Evolutionary conservation across 2,797 vertebrate genomes (phyloP).

Genomic region (Cyprinodon diabolis): DNA sequence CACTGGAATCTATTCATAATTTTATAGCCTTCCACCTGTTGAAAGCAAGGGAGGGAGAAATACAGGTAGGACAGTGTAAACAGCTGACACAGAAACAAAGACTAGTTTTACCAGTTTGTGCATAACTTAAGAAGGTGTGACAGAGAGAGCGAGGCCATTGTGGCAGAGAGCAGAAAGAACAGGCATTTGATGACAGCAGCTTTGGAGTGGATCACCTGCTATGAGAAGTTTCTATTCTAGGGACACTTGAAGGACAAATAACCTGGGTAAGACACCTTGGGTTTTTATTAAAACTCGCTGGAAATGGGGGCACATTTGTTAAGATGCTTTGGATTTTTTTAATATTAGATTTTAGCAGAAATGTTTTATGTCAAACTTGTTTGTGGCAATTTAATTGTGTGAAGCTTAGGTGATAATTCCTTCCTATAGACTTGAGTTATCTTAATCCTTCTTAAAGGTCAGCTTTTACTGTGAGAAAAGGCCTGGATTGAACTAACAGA

Average conservation of each 20-base stretch:
- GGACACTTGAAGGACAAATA: constrained; percentile 30
- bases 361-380: neutral
- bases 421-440: no score
- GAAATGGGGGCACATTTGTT: neutral
- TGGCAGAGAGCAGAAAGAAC: constrained; percentile 44
- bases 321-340: neutral
- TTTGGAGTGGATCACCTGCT: constrained; percentile 25
- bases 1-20: constrained; percentile 15
- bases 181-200: constrained; percentile 30
- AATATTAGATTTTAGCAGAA: neutral
- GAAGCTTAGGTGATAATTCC: neutral
- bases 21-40: constrained; percentile 47
- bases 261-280: constrained; percentile 48
- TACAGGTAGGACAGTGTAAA: constrained; percentile 59
- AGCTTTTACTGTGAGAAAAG: neutral
- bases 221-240: constrained; percentile 6
- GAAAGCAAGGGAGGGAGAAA: constrained; percentile 27
- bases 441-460: neutral
- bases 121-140: constrained; percentile 84
- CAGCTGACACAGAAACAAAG: constrained; percentile 52
- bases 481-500: constrained; percentile 35
- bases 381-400: neutral
- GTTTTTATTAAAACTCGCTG: neutral
- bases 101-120: constrained; percentile 77
- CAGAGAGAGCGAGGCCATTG: constrained; percentile 70